phyloP scores from a whole-genome alignment of 2,797 vertebrate species.

The Tapera naevia region DNA sequence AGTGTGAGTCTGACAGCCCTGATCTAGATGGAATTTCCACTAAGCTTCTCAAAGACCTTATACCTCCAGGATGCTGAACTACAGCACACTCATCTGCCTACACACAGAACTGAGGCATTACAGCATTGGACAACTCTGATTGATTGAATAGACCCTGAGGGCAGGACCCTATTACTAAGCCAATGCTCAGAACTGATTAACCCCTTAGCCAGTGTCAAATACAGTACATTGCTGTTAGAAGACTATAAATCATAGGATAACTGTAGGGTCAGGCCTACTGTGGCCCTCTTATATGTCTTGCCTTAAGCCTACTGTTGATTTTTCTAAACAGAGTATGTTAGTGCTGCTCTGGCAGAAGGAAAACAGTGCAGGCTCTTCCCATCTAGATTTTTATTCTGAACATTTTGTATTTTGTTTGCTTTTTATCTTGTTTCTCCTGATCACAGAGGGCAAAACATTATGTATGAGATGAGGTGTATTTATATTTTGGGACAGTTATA shows the following conservation, averaged over 20 bases:
- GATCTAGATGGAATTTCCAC: slow-evolving; percentile 39
- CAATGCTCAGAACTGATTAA: slow-evolving; percentile 64
- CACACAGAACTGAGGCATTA: slow-evolving; percentile 47
- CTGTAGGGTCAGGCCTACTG: slow-evolving; percentile 56
- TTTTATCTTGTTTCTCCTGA: neutral
- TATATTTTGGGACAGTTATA: neutral
- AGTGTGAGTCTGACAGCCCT: neutral
- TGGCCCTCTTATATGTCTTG: slow-evolving; percentile 37
- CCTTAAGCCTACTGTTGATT: slow-evolving; percentile 51
- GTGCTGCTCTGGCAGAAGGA: neutral
- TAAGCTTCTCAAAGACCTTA: slow-evolving; percentile 28
- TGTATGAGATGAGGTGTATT: neutral
- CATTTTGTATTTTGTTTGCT: neutral
- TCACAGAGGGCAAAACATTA: neutral
- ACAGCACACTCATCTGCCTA: slow-evolving; percentile 62
- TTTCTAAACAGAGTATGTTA: slow-evolving; percentile 13
- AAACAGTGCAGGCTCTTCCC: neutral
- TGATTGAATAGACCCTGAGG: slow-evolving; percentile 61
- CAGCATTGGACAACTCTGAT: slow-evolving; percentile 54
- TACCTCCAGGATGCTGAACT: slow-evolving; percentile 32
- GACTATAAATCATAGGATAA: slow-evolving; percentile 65
- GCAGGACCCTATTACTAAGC: slow-evolving; percentile 66
- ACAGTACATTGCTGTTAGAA: slow-evolving; percentile 53
- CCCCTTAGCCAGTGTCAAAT: slow-evolving; percentile 64
- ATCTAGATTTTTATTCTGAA: neutral